Evolutionary conservation across 1,140 invertebrate genomes (phyloP), one percentile per base, ranked within the genome.

Genomic region (Danaus melanippus): DNA sequence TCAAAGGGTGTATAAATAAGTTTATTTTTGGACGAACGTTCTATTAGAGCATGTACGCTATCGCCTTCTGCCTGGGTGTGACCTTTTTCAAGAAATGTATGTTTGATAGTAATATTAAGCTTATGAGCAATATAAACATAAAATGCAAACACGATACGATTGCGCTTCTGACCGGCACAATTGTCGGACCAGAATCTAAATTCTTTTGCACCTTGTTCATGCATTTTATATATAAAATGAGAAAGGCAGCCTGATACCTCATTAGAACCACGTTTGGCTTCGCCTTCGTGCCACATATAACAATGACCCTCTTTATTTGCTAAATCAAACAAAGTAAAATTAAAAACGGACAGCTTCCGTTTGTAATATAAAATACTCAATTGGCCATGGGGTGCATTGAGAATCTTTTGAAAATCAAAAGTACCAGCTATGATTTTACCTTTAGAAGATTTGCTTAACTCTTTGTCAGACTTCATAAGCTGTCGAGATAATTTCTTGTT

Each of bases 111-210:
- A 12, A 68, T 53, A 12, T 72, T 42, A 50, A 62, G 65, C 41
- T 32, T 42, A 47, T 58, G 50, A 9, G 65, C 53, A 21, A 62
- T 66, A 61, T 64, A 64, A 1, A 64, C 9, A 57, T 69, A 76
- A 56, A 76, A 53, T 0, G 64, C 63, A 67, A 76, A 77, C 46
- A 79, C 58, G 47, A 62, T 71, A 4, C 65, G 56, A 48, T 84
- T 82, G 42, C 67, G 43, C 55, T 84, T 84, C 55, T 81, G 71
- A 0, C 78, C 76, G 12, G 56, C 50, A 50, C 71, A 81, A 46
- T 70, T 68, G 55, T 79, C 78, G 0, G 71, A 74, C 54, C 74
- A 77, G 46, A 67, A 58, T n/a, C 46, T 56, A 42, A 71, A 55
- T 5, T 60, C 45, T 32, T 42, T 57, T 12, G 57, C 54, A 12